A percentile compares a stretch with the other conserved stretches of the same genome.
Evolutionary conservation across 2,888 invertebrate genomes (phyloP).

Genomic region (Drosophila multiciliata): DNA sequence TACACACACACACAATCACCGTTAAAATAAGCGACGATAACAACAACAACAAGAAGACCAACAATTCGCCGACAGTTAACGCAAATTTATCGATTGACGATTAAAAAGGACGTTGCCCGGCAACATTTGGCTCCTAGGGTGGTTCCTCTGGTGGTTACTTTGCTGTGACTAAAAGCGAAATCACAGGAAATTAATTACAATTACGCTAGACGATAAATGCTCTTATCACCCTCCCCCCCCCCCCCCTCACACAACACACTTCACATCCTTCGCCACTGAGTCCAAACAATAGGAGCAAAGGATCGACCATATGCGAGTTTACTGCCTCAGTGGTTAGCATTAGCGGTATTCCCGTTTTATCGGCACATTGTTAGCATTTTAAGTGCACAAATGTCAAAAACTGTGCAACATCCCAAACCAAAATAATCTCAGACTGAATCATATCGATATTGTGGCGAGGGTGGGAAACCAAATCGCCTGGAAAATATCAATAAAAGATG

Average conservation of each 20-base stretch:
- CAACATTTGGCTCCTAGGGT: conserved; percentile 42
- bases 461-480: conserved; percentile 61
- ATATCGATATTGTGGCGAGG: conserved; percentile 61
- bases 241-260: conserved; percentile 1
- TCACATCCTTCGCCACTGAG: background rate
- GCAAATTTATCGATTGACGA: conserved; percentile 81
- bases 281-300: conserved; percentile 13
- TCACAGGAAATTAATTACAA: conserved; percentile 82
- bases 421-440: conserved; percentile 28
- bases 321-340: conserved; percentile 42
- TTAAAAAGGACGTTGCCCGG: conserved; percentile 63
- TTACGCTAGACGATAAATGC: conserved; percentile 70
- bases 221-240: conserved; percentile 21
- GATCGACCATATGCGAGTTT: conserved; percentile 49
- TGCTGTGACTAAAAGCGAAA: conserved; percentile 58
- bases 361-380: conserved; percentile 66
- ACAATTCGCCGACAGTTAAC: conserved; percentile 74
- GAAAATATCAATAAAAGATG: conserved; percentile 63
- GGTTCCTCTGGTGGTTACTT: conserved; percentile 45
- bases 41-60: conserved; percentile 22
- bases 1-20: conserved; percentile 11
- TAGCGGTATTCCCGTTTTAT: conserved; percentile 42
- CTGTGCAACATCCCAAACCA: conserved; percentile 13
- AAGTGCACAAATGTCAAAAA: conserved; percentile 56
- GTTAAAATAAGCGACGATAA: conserved; percentile 28